A percentile compares a stretch with the other conserved stretches of the same genome.
Conservation (phyloP, 1,140 invertebrate species). For the Hirudo medicinalis region DNA sequence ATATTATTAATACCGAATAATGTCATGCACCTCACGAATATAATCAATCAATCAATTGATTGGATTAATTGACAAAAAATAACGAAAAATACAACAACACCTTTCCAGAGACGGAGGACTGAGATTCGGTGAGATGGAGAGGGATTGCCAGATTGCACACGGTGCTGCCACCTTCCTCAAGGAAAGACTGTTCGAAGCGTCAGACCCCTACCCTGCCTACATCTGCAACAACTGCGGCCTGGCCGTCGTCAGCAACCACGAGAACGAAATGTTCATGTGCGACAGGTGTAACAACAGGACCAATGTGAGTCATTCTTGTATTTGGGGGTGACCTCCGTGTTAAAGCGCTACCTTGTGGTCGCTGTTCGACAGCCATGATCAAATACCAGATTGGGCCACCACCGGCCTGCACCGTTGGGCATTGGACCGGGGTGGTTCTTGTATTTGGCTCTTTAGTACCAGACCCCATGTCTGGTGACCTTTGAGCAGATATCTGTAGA, state of each 20-base stretch:
- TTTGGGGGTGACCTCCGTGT: not conserved
- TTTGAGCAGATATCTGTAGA: too few species aligned
- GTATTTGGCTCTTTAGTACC: too few species aligned
- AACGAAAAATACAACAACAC: too few species aligned
- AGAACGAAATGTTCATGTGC: constrained; percentile 96
- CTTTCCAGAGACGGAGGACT: constrained; percentile 74
- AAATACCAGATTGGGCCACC: too few species aligned
- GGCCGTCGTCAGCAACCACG: constrained; percentile 87
- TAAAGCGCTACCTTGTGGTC: too few species aligned
- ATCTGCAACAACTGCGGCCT: constrained; percentile 94
- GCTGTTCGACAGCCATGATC: too few species aligned
- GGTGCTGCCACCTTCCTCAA: constrained; percentile 92
- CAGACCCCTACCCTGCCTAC: constrained; percentile 91
- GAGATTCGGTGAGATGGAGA: constrained; percentile 98
- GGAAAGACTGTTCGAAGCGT: constrained; percentile 91
- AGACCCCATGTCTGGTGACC: too few species aligned
- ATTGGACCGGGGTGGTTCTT: too few species aligned
- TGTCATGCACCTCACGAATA: not conserved
- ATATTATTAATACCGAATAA: too few species aligned
- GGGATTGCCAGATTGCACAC: constrained; percentile 98
- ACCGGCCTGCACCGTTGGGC: too few species aligned
- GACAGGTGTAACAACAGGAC: constrained; percentile 95
- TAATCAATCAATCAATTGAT: not conserved
- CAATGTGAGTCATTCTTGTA: constrained; percentile 46
- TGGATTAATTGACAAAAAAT: too few species aligned